Conservation (phyloP, 1,140 invertebrate genomes). For the Eriocheir sinensis region DNA sequence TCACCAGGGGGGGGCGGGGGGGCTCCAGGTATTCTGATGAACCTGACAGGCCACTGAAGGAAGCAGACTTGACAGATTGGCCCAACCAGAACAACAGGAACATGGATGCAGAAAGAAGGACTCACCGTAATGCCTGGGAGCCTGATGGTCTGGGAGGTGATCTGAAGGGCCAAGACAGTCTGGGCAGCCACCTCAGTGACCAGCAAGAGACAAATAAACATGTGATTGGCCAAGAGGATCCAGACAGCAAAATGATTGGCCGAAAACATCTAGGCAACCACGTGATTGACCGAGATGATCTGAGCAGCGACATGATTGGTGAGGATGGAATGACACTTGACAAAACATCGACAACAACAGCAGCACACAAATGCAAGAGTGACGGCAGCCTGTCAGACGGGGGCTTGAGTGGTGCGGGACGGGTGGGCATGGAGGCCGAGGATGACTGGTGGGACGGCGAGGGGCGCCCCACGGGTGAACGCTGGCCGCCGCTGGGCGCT, state of each 20-base stretch:
- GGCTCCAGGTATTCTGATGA: neutral
- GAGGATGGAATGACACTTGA: neutral
- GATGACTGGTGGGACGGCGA: conserved; percentile 50
- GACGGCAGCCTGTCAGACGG: neutral
- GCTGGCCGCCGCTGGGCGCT: conserved; percentile 78
- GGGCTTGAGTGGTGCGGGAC: neutral
- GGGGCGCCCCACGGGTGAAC: conserved; percentile 53
- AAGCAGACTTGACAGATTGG: neutral
- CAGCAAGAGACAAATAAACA: neutral
- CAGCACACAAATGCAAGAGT: neutral
- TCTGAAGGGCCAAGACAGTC: neutral
- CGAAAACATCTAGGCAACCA: neutral
- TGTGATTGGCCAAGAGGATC: neutral
- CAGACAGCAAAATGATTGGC: too few relatives aligned
- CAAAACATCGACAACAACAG: neutral
- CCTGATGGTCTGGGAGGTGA: neutral
- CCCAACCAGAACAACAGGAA: neutral
- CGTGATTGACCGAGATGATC: neutral
- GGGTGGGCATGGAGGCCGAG: neutral
- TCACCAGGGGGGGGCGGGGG: neutral
- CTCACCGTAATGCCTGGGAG: neutral
- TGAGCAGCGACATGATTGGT: neutral
- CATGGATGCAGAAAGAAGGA: neutral
- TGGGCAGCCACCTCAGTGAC: neutral
- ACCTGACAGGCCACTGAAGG: neutral